A percentile compares a stretch with the other conserved stretches of the same genome.
These are phyloP conservation scores for Pangasius mekongensis DNA, from an alignment of 2,797 vertebrate genomes.

Conservation along the genomic window DNA sequence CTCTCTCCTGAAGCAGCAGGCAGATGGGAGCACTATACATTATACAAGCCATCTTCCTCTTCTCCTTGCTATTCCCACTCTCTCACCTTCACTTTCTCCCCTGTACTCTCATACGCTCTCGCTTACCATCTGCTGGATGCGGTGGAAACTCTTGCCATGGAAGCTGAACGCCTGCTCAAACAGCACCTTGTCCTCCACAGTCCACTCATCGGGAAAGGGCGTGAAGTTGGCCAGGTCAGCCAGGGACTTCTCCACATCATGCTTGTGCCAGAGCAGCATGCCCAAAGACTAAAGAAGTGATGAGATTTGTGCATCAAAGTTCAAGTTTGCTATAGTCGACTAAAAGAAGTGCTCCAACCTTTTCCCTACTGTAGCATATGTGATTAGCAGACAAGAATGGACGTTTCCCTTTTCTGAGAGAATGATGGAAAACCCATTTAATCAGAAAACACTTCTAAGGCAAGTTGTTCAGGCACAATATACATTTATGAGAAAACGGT, in stretches of 20 bases:
- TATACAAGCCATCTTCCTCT: constrained; percentile 42
- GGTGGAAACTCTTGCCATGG: constrained; percentile 93
- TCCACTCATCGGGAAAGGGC: constrained; percentile 94
- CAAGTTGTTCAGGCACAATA: neutral
- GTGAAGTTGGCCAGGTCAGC: constrained; percentile 94
- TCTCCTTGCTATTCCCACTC: constrained; percentile 19
- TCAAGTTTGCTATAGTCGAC: neutral
- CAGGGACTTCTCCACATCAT: constrained; percentile 89
- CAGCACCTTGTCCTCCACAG: constrained; percentile 90
- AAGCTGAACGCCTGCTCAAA: constrained; percentile 96
- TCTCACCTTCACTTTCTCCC: constrained; percentile 10
- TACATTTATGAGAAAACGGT: neutral
- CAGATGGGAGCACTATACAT: constrained; percentile 51
- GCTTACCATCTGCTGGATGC: constrained; percentile 94
- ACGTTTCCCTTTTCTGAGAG: neutral
- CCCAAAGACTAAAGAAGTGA: constrained; percentile 79
- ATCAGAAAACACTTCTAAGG: neutral
- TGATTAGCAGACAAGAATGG: neutral
- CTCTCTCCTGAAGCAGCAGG: constrained; percentile 26
- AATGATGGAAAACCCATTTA: neutral
- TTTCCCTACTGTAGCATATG: neutral
- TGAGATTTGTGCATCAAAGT: neutral
- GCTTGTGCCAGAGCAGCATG: constrained; percentile 95
- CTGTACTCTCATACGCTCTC: neutral
- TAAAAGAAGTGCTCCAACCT: neutral